Evolutionary conservation across 2,113 vertebrate genomes (phyloP), one percentile per base, ranked within the genome.

Genomic region (Cichladusa arquata): DNA sequence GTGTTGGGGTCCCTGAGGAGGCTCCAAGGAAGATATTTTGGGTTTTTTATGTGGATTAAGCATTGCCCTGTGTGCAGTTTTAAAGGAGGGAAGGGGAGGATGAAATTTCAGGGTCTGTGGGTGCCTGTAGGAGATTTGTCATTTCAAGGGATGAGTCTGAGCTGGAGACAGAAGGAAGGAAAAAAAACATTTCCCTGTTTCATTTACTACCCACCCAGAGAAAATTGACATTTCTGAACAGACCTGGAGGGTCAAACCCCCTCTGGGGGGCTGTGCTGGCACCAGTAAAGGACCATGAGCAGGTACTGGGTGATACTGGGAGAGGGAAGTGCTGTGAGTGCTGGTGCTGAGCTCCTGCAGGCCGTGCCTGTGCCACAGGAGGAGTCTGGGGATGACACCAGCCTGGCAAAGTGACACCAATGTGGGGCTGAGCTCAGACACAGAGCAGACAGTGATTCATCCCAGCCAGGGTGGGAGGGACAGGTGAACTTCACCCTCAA

Each of bases 211-310:
- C 1, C 29, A 38, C 16, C 22, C 36, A 26, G 62, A 64, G 26
- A 47, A 51, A 87, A 60, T 0, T 1, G 47, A 7, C 3, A 1
- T 19, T 60, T 12, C 38, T 38, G 57, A n/a, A 28, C 0, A 5
- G 16, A n/a, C 4, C 14, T 2, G 20, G 62, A 47, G 57, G n/a
- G 48, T 12, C 40, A 61, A 79, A 1, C 19, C 25, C 3, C 2
- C 8, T 19, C 20, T 70, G 24, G 26, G 36, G 26, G 54, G 25
- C 82, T 60, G 40, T 40, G 62, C 51, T 22, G 53, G 34, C 54
- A 54, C 65, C 88, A 65, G 45, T 22, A 26, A 61, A 76, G 47
- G 36, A 28, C 36, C 53, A 3, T 0, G 1, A 8, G 0, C 4
- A 28, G 38, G 2, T 3, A 6, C 44, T 2, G 2, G 2, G 26